Evolutionary conservation across 2,888 invertebrate species (phyloP), one percentile per base, ranked within the genome.

Genomic region (Tetragonisca angustula): DNA sequence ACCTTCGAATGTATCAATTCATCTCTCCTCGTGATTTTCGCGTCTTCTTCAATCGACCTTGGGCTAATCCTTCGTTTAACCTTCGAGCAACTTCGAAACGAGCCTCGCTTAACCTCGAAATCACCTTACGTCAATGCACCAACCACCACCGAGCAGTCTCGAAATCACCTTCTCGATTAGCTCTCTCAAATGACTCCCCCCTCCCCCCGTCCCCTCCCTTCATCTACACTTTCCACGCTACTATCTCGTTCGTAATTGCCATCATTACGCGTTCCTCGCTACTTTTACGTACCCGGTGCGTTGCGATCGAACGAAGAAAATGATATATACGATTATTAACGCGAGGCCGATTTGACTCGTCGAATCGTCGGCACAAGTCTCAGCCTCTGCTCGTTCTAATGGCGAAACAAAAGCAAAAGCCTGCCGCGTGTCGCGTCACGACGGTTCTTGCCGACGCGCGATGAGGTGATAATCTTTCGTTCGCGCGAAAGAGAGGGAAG

Each of bases 381-480:
- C 43, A 17, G 36, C 19, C 43, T n/a, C 56, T 27, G 43, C 6
- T n/a, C 24, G 36, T 75, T 65, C 65, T 52, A 62, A n/a, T 54
- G 78, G 56, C 52, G 27, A 61, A 56, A 49, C 43, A 77, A 36
- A 50, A 61, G 21, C 54, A 64, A 69, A n/a, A 11, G 19, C 24
- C 72, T 13, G 43, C 52, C 62, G 36, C 21, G 17, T 50, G 62
- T 67, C 19, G 43, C 43, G 24, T 64, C 73, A n/a, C 43, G 56
- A 9, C 1, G 54, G 27, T 27, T 32, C 36, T 15, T 54, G 27
- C n/a, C 43, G 17, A 4, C 13, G 13, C 50, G 32, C 72, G 81
- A 73, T 64, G 77, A 83, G 84, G 83, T 83, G 83, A 77, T 83
- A 83, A 83, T 83, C 49, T 52, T 73, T 77, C 43, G 43, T 52